These are phyloP conservation scores for Argyrosomus japonicus DNA, from an alignment of 2,113 vertebrate species.

Conservation along the genomic window DNA sequence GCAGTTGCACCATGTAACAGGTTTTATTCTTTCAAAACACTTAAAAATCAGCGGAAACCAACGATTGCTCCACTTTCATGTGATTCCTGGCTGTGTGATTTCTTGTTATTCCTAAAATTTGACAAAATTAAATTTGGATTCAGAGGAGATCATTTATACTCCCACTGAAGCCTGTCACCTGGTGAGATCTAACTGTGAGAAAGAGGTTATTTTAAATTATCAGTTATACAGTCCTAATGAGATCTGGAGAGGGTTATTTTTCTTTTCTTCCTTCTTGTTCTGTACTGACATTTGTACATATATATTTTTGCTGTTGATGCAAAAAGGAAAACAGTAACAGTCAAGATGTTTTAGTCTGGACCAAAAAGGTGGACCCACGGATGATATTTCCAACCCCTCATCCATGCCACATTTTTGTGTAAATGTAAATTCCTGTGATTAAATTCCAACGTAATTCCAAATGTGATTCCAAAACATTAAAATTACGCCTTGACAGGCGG, in stretches of 20 bases:
- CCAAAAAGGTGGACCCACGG: too few species aligned
- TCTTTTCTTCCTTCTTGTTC: background rate
- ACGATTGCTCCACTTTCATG: background rate
- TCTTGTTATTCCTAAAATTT: background rate
- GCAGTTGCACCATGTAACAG: background rate
- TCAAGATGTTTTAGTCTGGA: too few species aligned
- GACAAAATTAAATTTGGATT: constrained; percentile 7
- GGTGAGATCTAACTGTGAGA: background rate
- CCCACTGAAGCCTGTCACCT: constrained; percentile 8
- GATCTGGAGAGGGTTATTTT: background rate
- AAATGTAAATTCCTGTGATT: too few species aligned
- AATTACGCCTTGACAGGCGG: background rate
- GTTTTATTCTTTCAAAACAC: background rate
- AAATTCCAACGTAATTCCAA: background rate
- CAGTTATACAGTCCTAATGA: constrained; percentile 11
- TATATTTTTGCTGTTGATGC: too few species aligned
- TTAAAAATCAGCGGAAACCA: background rate
- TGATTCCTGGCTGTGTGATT: background rate
- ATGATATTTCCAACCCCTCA: background rate
- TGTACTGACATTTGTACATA: background rate
- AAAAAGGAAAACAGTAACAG: too few species aligned
- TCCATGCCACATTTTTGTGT: too few species aligned
- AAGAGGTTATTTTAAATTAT: constrained; percentile 1
- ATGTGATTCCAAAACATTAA: background rate
- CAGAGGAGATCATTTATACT: constrained; percentile 4